Conservation (phyloP, 2,113 vertebrate species). For the Motacilla alba region DNA sequence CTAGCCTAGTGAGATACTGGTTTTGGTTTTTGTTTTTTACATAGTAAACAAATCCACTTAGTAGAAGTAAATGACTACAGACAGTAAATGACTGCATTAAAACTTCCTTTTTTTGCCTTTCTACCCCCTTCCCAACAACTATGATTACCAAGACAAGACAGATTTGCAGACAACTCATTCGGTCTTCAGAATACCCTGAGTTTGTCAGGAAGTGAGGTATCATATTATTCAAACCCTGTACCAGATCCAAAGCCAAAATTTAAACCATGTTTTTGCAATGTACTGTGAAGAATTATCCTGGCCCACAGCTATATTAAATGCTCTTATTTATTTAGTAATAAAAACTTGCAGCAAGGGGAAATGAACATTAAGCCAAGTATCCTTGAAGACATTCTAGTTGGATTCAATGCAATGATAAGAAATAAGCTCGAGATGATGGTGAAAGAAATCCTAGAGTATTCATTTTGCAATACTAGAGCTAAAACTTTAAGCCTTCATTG, state of each 20-base stretch:
- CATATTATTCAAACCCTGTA: not conserved
- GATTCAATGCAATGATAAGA: not conserved
- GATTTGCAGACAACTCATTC: not conserved
- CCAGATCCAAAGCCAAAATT: constrained; percentile 7
- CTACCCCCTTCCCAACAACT: not conserved
- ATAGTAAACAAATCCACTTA: not conserved
- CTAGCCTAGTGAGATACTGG: not conserved
- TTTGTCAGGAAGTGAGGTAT: not conserved
- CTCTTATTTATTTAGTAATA: constrained; percentile 21
- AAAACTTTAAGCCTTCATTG: not conserved
- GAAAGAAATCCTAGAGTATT: not conserved
- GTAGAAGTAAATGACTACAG: not conserved
- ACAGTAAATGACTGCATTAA: not conserved
- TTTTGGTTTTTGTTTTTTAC: not conserved
- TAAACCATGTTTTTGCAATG: constrained; percentile 8
- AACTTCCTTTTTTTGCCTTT: not conserved
- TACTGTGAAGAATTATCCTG: constrained; percentile 7
- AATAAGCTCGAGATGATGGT: not conserved
- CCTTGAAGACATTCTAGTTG: not conserved
- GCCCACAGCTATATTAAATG: constrained; percentile 5
- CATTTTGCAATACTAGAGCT: not conserved
- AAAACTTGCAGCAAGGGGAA: constrained; percentile 13
- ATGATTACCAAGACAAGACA: not conserved
- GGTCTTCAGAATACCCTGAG: not conserved
- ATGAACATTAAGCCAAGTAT: not conserved